Conservation (phyloP, 2,113 vertebrate genomes). For the Crotophaga sulcirostris region DNA sequence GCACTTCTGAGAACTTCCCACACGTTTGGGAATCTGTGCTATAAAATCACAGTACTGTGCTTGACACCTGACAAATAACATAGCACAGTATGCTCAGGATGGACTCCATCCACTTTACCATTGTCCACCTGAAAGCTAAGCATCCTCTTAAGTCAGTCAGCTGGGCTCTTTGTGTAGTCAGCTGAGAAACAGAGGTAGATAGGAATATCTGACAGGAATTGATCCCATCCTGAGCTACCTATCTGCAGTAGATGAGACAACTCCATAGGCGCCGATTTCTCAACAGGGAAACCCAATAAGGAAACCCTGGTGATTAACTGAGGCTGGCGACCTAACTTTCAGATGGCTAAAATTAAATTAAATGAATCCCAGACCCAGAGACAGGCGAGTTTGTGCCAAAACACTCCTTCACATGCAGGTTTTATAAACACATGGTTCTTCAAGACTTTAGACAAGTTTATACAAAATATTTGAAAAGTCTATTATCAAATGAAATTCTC, state of each 20-base stretch:
- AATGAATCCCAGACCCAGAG: not conserved
- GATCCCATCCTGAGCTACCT: not conserved
- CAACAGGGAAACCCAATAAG: not conserved
- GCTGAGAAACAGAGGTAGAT: not conserved
- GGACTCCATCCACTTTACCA: not conserved
- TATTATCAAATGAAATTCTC: conserved; percentile 5
- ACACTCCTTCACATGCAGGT: not conserved
- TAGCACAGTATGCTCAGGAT: accelerated
- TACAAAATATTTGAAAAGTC: not conserved
- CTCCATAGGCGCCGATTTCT: not conserved
- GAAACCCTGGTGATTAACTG: not conserved
- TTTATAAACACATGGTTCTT: not conserved
- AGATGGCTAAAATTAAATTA: not conserved
- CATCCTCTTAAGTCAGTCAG: not conserved
- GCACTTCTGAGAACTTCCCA: not conserved
- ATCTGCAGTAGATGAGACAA: not conserved
- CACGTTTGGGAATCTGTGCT: not conserved
- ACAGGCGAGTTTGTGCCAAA: not conserved
- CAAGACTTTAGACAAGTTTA: not conserved
- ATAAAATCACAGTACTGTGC: not conserved
- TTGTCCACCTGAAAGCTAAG: not conserved
- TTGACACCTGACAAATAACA: not conserved
- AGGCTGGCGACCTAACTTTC: not conserved
- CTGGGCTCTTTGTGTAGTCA: not conserved
- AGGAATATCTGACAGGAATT: not conserved